Evolutionary conservation across 2,797 vertebrate genomes (phyloP), one percentile per base, ranked within the genome.

Genomic region (Eremophila alpestris): DNA sequence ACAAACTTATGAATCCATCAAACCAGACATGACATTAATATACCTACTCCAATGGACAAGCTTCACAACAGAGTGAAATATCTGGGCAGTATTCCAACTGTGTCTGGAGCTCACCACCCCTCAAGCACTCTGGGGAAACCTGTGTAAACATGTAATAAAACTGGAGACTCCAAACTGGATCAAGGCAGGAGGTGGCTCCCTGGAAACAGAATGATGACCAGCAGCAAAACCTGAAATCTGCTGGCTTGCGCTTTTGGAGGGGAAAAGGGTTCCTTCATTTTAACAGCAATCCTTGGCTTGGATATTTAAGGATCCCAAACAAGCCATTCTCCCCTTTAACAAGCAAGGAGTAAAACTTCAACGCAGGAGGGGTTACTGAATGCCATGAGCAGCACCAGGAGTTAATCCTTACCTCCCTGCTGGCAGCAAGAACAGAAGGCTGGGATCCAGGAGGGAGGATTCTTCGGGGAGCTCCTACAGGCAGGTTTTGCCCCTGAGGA

Each of bases 401-500:
- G 55, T 24, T 51, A 58, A 87, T 59, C 70, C 98, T 97, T 96
- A 99, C 99, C 98, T 99, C 99, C 97, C 99, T 97, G 98, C 98
- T 98, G 96, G 98, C 97, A 41, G 98, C 97, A 97, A 99, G 98
- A 92, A 99, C 97, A 7, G 98, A 97, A 14, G 98, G 97, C 97
- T 99, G 99, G n/a, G 99, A 99, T 56, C 98, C 99, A 3, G 99
- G 99, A 11, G 99, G 98, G 21, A 99, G 96, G 97, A 99, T 99
- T 79, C 99, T 98, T 20, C 99, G 98, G 13, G 99, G 99, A 49
- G 98, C 99, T 69, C 99, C 99, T 6, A 99, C 99, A 1, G 99
- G 98, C 85, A 99, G 98, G 97, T 99, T 99, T 96, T 99, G 99
- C 48, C 99, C 99, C 94, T 99, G 99, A 32, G 99, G 99, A 85